phyloP scores from a whole-genome alignment of 2,113 vertebrate species.

The Parotia lawesii region DNA sequence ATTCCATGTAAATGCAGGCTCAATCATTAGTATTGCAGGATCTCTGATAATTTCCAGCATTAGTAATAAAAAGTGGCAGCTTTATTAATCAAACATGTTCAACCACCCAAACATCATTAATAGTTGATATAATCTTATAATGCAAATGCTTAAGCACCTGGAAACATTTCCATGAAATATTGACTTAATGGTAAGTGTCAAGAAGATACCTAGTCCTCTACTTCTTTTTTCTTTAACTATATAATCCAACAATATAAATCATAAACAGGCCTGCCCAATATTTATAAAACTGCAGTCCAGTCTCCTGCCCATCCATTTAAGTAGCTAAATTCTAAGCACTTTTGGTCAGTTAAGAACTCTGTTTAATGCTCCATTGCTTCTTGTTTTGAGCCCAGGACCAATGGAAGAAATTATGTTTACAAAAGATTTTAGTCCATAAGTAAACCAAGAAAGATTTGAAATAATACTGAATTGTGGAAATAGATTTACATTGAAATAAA shows the following conservation, averaged over 20 bases:
- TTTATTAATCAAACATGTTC: constrained; percentile 24
- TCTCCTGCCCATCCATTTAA: neutral
- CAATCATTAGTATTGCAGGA: neutral
- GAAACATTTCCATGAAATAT: neutral
- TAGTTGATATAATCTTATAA: neutral
- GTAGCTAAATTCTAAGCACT: neutral
- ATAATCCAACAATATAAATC: neutral
- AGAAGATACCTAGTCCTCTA: neutral
- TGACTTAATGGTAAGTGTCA: neutral
- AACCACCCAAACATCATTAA: neutral
- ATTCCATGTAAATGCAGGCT: neutral
- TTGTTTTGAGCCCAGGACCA: neutral
- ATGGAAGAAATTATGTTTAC: neutral
- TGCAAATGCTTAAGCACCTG: neutral
- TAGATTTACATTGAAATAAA: neutral
- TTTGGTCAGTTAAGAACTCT: neutral
- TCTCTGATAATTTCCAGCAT: neutral
- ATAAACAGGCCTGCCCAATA: neutral
- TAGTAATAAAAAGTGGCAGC: neutral
- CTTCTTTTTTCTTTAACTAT: neutral
- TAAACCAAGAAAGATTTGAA: neutral
- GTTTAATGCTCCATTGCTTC: neutral
- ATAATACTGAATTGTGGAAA: neutral
- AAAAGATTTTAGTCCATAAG: neutral
- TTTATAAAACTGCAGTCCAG: neutral